Base-by-base conservation (phyloP, 2,888 invertebrate genomes). In the Cephalotes varians region DNA sequence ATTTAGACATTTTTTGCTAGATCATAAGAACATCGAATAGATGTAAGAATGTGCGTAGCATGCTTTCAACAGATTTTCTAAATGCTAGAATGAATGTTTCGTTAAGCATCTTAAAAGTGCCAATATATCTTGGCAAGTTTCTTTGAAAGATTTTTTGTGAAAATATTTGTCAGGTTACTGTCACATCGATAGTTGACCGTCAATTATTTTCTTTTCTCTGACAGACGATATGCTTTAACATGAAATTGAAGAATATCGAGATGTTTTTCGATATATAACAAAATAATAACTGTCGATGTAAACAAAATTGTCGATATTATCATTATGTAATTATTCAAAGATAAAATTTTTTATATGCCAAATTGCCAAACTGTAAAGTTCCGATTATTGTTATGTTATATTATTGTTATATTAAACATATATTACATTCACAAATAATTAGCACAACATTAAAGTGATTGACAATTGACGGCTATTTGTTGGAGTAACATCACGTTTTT, bases 141-240 rank as follows among this genome's bases (percentile, higher is more conserved):
- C n/a, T 5, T 18, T 2, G 18, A 21, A 40, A 54, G 6, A 37
- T 37, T 15, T 49, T 28, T 15, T 6, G 1, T n/a, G n/a, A 34
- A 79, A 21, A 31, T 65, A 40, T 77, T 28, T 76, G 64, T 40
- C 69, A 69, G 67, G 64, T 62, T 18, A 44, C 56, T 69, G 79
- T 80, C 72, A 69, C 34, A 58, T 71, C 18, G 51, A 15, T 47
- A 47, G 73, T 74, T 69, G 79, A 84, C 74, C 71, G 85, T 74
- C 85, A 65, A 67, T 84, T 85, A 28, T 37, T 44, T 44, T 58
- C 49, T 85, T 34, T 37, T 44, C 31, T 58, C 49, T 25, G 74
- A 87, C 62, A 74, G 76, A 34, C 28, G 79, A 87, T 77, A 76
- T 51, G n/a, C 31, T 58, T 49, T 37, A 15, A 62, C 28, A 31